Evolutionary conservation across 2,113 vertebrate genomes (phyloP).

Genomic region (Lathamus discolor): DNA sequence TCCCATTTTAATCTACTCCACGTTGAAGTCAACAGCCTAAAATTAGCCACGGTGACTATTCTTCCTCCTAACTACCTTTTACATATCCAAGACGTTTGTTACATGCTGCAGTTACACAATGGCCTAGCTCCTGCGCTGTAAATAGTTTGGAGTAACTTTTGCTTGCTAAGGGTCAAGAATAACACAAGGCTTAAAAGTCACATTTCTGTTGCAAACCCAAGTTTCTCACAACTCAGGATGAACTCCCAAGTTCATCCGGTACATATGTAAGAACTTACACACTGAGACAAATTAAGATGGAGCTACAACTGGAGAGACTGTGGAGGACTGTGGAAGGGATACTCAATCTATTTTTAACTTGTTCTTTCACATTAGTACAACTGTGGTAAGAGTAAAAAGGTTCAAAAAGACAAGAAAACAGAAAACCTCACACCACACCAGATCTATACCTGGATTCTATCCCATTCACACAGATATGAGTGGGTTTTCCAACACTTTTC

Average conservation of each 20-base stretch:
- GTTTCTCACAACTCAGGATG: neutral
- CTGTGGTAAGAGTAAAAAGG: neutral
- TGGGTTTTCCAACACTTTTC: neutral
- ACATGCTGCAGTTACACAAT: neutral
- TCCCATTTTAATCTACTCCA: neutral
- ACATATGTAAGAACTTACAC: neutral
- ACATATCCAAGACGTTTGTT: neutral
- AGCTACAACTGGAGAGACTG: neutral
- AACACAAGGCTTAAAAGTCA: neutral
- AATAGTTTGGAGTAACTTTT: neutral
- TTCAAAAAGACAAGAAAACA: neutral
- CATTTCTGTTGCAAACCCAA: neutral
- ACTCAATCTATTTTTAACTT: neutral
- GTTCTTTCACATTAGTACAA: neutral
- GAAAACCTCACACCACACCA: neutral
- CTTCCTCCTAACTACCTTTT: neutral
- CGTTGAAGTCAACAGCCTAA: slow-evolving; percentile 28
- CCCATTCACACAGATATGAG: neutral
- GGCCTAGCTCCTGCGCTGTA: neutral
- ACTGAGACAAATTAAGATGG: neutral
- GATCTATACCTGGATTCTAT: neutral
- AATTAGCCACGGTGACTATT: slow-evolving; percentile 21
- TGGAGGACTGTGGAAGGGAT: neutral
- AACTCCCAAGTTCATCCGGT: neutral
- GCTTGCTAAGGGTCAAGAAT: neutral